These are phyloP conservation scores for Crematogaster levior DNA, from an alignment of 2,888 invertebrate species.

Conservation along the genomic window DNA sequence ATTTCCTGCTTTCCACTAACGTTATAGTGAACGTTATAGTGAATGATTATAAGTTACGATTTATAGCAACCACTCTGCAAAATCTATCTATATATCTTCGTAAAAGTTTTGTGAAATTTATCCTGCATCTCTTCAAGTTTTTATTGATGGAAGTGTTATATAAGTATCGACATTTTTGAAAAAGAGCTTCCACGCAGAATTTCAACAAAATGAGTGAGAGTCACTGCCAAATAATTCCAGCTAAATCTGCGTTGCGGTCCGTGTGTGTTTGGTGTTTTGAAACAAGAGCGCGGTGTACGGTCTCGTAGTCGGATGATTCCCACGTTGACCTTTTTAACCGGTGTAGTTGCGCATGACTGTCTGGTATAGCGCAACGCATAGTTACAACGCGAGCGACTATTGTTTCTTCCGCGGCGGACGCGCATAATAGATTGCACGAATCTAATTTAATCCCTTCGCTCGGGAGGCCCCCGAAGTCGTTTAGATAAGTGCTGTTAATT, in stretches of 20 bases:
- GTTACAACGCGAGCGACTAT: slow-evolving; percentile 23
- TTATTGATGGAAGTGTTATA: background rate
- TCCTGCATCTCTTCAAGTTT: background rate
- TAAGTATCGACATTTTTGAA: background rate
- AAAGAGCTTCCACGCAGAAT: background rate
- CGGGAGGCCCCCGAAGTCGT: slow-evolving; percentile 28
- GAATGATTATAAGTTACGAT: background rate
- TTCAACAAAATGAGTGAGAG: slow-evolving; percentile 12
- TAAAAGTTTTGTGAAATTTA: background rate
- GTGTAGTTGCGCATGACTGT: slow-evolving; percentile 33
- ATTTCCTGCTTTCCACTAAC: background rate
- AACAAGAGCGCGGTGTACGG: slow-evolving; percentile 22
- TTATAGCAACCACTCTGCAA: background rate
- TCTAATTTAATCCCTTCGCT: slow-evolving; percentile 46
- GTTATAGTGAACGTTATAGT: background rate
- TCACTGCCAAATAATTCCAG: slow-evolving; percentile 19
- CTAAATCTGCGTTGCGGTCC: slow-evolving; percentile 28
- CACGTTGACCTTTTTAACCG: slow-evolving; percentile 43
- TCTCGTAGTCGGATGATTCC: slow-evolving; percentile 23
- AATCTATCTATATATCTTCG: background rate
- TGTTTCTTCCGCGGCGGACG: slow-evolving; percentile 48
- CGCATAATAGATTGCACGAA: slow-evolving; percentile 53
- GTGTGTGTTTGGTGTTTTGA: slow-evolving; percentile 7
- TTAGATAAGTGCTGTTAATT: slow-evolving; percentile 56
- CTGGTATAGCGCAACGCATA: slow-evolving; percentile 9